phyloP scores from a whole-genome alignment of 2,113 vertebrate genomes.

The Ivindomyrus marchei region DNA sequence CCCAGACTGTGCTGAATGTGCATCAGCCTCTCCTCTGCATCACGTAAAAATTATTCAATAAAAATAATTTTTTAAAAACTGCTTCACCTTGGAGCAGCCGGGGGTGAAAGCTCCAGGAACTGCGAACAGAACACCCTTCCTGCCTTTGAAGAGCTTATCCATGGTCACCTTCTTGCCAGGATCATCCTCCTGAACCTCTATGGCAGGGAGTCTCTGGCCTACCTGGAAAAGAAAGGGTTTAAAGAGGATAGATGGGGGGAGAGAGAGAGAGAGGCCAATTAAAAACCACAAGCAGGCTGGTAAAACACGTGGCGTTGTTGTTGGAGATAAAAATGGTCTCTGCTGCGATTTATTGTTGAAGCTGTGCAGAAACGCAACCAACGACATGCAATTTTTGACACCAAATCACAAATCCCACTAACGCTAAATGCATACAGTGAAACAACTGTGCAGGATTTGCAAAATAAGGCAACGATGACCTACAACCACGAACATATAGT shows the following conservation, averaged over 20 bases:
- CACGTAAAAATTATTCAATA: not conserved
- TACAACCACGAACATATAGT: not conserved
- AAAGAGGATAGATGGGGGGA: not conserved
- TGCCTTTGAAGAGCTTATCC: slow-evolving; percentile 72
- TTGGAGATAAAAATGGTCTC: not conserved
- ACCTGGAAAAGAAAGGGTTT: slow-evolving; percentile 51
- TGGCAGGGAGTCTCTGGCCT: slow-evolving; percentile 65
- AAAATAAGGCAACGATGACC: not conserved
- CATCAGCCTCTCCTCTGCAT: not conserved
- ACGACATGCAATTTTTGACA: not conserved
- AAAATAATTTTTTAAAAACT: not conserved
- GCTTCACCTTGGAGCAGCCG: slow-evolving; percentile 76
- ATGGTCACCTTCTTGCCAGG: slow-evolving; percentile 70
- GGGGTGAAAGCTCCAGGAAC: slow-evolving; percentile 87
- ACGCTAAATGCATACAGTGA: not conserved
- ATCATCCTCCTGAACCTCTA: slow-evolving; percentile 72
- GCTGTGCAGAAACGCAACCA: not conserved
- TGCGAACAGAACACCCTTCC: slow-evolving; percentile 79
- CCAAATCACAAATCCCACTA: not conserved
- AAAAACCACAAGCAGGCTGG: not conserved
- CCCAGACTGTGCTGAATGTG: not conserved
- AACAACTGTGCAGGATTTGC: not conserved
- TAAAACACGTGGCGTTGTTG: not conserved
- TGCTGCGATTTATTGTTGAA: not conserved
- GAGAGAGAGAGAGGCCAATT: not conserved